Percentiles rank a stretch among this genome's conserved stretches.
Evolutionary conservation across 92 coral and sea anemone genomes (phyloP).

Genomic region (Porites rus): DNA sequence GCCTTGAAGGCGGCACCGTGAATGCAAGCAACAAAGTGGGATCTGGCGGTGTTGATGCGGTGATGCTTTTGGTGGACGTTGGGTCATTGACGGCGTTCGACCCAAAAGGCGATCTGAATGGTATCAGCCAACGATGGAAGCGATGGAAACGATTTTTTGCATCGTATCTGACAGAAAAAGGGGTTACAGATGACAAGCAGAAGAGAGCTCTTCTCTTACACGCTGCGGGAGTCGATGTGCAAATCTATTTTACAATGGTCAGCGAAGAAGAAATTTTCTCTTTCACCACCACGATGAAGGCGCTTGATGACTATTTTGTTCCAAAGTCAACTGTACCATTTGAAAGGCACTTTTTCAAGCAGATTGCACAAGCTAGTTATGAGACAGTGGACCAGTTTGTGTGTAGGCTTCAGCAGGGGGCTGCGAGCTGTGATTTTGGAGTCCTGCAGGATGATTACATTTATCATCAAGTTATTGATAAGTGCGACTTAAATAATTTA

Average conservation of each 20-base stretch:
- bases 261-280: neutral
- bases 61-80: too few relatives aligned
- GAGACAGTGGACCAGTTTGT: slow-evolving; percentile 32
- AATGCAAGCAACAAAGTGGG: too few relatives aligned
- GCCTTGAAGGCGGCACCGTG: too few relatives aligned
- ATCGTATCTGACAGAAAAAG: slow-evolving; percentile 21
- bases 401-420: slow-evolving; percentile 39
- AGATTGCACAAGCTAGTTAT: slow-evolving; percentile 5
- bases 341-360: slow-evolving; percentile 32
- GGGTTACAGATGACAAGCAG: slow-evolving; percentile 23
- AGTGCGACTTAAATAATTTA: slow-evolving; percentile 26
- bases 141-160: slow-evolving; percentile 18
- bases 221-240: slow-evolving; percentile 19
- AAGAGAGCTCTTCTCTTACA: slow-evolving; percentile 36
- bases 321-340: slow-evolving; percentile 32
- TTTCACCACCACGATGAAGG: slow-evolving; percentile 12
- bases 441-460: neutral
- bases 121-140: slow-evolving; percentile 30
- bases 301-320: slow-evolving; percentile 30
- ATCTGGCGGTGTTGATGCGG: too few relatives aligned
- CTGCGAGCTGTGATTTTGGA: slow-evolving; percentile 2
- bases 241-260: slow-evolving; percentile 35
- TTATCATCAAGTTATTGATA: slow-evolving; percentile 32
- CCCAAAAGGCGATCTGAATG: slow-evolving; percentile 21
- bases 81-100: neutral